These are phyloP conservation scores for Potamarius usumacintae DNA, from an alignment of 2,113 vertebrate genomes.

Conservation along the genomic window DNA sequence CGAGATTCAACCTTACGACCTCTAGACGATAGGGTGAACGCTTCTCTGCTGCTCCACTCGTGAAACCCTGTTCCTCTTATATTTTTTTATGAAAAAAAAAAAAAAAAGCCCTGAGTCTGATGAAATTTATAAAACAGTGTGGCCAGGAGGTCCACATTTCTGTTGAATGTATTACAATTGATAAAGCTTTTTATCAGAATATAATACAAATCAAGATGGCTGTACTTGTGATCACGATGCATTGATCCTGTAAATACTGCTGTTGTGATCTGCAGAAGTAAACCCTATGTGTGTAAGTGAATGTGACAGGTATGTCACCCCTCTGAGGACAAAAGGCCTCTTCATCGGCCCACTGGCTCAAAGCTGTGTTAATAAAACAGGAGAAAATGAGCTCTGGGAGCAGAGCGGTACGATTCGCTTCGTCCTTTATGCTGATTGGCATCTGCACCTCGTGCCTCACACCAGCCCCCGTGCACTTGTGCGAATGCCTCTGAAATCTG, in stretches of 20 bases:
- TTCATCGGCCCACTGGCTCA: background rate
- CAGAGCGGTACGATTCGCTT: background rate
- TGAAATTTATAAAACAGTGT: background rate
- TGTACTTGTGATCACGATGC: background rate
- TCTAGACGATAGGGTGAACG: background rate
- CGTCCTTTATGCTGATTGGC: constrained; percentile 12
- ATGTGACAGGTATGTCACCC: constrained; percentile 10
- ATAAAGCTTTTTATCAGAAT: background rate
- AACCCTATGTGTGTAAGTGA: constrained; percentile 19
- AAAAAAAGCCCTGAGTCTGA: background rate
- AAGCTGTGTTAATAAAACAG: constrained; percentile 15
- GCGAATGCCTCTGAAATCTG: background rate
- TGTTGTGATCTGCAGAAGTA: constrained; percentile 1
- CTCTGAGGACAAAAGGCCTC: constrained; percentile 17
- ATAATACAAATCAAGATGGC: background rate
- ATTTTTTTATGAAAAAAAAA: background rate
- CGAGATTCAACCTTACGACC: background rate
- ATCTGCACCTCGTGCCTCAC: constrained; percentile 19
- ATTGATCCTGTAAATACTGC: background rate
- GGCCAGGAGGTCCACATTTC: background rate
- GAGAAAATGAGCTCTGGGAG: constrained; percentile 21
- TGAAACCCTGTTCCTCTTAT: background rate
- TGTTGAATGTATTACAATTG: background rate
- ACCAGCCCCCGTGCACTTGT: background rate
- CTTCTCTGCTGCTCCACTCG: background rate